These are phyloP conservation scores for Nephila pilipes DNA, from an alignment of 1,140 invertebrate genomes.

Conservation along the genomic window DNA sequence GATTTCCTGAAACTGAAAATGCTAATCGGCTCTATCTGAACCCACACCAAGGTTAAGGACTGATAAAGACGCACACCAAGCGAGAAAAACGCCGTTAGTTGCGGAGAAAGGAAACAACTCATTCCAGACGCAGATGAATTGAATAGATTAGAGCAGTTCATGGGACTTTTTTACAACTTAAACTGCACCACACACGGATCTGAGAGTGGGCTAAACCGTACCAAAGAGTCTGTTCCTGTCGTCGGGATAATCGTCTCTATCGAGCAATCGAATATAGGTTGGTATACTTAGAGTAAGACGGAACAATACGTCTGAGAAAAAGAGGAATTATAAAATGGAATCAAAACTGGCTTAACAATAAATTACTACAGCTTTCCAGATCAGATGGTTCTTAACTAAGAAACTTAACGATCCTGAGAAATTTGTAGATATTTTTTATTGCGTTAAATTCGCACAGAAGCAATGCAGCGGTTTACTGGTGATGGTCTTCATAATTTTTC, in stretches of 20 bases:
- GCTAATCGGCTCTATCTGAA: background rate
- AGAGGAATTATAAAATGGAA: too few species aligned
- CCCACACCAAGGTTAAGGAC: slow-evolving; percentile 16
- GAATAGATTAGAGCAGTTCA: background rate
- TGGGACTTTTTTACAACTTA: background rate
- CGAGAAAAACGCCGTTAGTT: background rate
- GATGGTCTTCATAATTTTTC: too few species aligned
- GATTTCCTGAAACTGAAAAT: slow-evolving; percentile 2
- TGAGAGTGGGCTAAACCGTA: background rate
- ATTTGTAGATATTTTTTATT: too few species aligned
- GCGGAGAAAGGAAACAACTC: background rate
- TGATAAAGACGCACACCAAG: background rate
- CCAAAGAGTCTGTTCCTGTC: background rate
- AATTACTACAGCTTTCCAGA: too few species aligned
- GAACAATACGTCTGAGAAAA: background rate
- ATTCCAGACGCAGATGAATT: background rate
- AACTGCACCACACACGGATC: background rate
- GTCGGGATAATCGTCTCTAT: background rate
- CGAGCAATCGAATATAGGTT: background rate
- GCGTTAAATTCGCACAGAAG: too few species aligned
- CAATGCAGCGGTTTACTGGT: too few species aligned
- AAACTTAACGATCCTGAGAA: too few species aligned
- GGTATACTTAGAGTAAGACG: background rate
- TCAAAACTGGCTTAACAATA: too few species aligned
- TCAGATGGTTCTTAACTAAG: too few species aligned